Evolutionary conservation across 2,797 vertebrate genomes (phyloP), one percentile per base, ranked within the genome.

Genomic region (Phaenicophaeus curvirostris): DNA sequence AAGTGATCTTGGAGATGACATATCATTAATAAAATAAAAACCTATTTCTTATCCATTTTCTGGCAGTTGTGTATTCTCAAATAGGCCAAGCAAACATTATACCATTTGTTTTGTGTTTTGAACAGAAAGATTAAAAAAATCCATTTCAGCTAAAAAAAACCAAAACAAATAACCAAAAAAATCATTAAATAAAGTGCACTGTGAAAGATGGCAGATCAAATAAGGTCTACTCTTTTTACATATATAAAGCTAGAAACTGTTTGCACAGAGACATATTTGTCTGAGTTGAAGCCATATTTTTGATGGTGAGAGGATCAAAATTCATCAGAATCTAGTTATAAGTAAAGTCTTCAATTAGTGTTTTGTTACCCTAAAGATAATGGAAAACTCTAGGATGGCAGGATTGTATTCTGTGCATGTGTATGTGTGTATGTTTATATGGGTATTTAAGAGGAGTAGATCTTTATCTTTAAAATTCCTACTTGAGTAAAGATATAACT

Each of bases 121-220:
- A 48, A 48, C 46, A 48, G 21, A 48, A 24, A 23, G 46, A 23
- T 48, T 24, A 28, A 53, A 42, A 19, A 68, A 53, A 58, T 8
- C 68, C 15, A 44, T 69, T 89, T 75, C 17, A 75, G 17, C 19
- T 75, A 4, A 42, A 50, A 93, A 69, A 42, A n/a, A n/a, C n/a
- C n/a, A 25, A 31, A 1, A 14, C 50, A 39, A 37, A 81, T 37
- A 63, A 59, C 30, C 91, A 71, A 37, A 91, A 80, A 91, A 94
- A 93, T 8, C 51, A 73, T 76, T 88, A 85, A 88, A 88, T 59
- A 88, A 94, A 93, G 88, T 59, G 23, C n/a, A 55, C 59, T 46
- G 48, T 55, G 58, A 90, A 94, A 90, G 39, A 58, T 0, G 1
- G 20, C 6, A 63, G 55, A 67, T 94, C 69, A 79, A 86, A 94